Percentiles rank a stretch among this genome's conserved stretches.
Evolutionary conservation across 2,888 invertebrate species (phyloP).

Genomic region (Lasioglossum vierecki): DNA sequence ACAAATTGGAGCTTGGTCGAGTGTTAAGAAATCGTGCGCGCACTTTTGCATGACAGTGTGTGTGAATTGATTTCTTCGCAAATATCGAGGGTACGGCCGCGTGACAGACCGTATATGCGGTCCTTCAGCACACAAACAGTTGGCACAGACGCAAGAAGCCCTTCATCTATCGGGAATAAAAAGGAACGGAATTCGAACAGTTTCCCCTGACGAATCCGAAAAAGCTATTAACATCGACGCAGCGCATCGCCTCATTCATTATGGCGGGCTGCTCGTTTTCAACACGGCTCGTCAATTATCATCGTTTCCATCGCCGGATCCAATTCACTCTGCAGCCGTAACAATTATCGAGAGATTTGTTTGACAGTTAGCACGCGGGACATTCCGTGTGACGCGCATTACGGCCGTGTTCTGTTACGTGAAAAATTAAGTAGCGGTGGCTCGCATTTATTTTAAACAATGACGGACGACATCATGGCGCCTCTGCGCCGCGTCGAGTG

Average conservation of each 20-base stretch:
- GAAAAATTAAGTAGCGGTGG: slow-evolving; percentile 68
- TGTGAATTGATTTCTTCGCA: neutral
- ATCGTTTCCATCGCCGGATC: slow-evolving; percentile 16
- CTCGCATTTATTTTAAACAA: slow-evolving; percentile 64
- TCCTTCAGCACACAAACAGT: neutral
- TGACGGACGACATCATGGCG: slow-evolving; percentile 23
- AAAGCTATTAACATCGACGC: slow-evolving; percentile 14
- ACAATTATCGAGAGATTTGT: slow-evolving; percentile 60
- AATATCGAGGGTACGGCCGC: neutral
- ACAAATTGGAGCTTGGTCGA: too few species aligned
- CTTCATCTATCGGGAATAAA: neutral
- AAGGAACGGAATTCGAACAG: neutral
- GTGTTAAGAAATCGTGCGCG: neutral
- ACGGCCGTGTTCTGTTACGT: slow-evolving; percentile 28
- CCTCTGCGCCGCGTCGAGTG: neutral
- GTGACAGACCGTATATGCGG: neutral
- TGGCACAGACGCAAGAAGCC: slow-evolving; percentile 5
- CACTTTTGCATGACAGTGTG: neutral
- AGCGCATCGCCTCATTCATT: slow-evolving; percentile 25
- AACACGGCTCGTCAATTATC: slow-evolving; percentile 48
- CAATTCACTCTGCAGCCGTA: slow-evolving; percentile 30
- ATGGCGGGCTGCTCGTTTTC: slow-evolving; percentile 27
- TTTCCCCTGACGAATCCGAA: neutral
- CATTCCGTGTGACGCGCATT: slow-evolving; percentile 39
- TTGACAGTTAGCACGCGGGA: slow-evolving; percentile 62